A percentile compares a stretch with the other conserved stretches of the same genome.
These are phyloP conservation scores for Erinaceus europaeus DNA, from an alignment of 2,113 vertebrate species.

Conservation along the genomic window DNA sequence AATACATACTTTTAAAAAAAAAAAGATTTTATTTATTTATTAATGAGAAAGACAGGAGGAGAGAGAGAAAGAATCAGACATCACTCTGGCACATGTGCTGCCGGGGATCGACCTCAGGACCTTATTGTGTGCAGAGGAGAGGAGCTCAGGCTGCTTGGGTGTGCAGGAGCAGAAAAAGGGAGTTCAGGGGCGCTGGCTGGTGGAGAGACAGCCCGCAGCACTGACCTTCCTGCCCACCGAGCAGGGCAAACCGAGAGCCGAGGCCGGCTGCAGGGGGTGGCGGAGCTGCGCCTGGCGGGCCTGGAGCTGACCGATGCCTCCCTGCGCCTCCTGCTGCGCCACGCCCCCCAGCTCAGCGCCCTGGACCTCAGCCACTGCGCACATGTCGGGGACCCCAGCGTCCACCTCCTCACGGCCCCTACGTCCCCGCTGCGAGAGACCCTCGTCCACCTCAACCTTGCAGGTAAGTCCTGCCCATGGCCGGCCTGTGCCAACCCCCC, in stretches of 20 bases:
- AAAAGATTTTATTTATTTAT: too few relatives aligned
- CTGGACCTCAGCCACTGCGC: constrained; percentile 91
- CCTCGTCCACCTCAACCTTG: constrained; percentile 88
- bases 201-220: neutral
- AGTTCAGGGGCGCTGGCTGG: too few relatives aligned
- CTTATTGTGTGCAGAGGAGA: rapidly evolving
- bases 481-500: neutral
- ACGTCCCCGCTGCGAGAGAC: constrained; percentile 88
- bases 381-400: constrained; percentile 87
- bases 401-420: constrained; percentile 87
- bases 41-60: too few relatives aligned
- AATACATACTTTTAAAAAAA: too few relatives aligned
- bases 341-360: constrained; percentile 86
- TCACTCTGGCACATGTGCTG: too few relatives aligned
- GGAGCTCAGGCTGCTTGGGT: neutral
- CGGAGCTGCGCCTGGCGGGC: constrained; percentile 89
- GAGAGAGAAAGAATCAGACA: too few relatives aligned
- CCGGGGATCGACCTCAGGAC: too few relatives aligned
- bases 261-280: constrained; percentile 90
- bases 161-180: neutral
- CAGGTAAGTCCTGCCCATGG: constrained; percentile 71
- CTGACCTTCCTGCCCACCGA: neutral
- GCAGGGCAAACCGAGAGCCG: constrained; percentile 86
- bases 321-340: constrained; percentile 87
- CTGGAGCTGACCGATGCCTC: constrained; percentile 89